Percentiles rank a stretch among this genome's conserved stretches.
These are phyloP conservation scores for Pegoplata infirma DNA, from an alignment of 2,888 invertebrate genomes.

Conservation along the genomic window DNA sequence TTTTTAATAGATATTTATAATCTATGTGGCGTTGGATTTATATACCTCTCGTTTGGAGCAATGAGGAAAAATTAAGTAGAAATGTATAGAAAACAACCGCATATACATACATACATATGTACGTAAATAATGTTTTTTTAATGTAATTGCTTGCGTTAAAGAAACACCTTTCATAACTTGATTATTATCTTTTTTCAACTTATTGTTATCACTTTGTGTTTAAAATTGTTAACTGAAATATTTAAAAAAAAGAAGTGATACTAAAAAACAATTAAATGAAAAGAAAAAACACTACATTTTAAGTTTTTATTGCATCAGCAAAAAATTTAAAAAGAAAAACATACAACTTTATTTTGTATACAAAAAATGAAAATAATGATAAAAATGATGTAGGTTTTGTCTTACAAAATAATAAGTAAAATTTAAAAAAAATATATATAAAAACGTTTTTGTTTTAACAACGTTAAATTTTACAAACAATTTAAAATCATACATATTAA, in stretches of 20 bases:
- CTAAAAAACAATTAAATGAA: background rate
- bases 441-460: background rate
- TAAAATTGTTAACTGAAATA: no score
- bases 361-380: constrained; percentile 25
- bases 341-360: constrained; percentile 49
- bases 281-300: constrained; percentile 15
- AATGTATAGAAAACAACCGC: no score
- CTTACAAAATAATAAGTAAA: background rate
- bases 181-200: background rate
- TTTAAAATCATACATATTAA: background rate
- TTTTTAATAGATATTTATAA: no score
- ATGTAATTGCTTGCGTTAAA: constrained; percentile 33
- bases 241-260: background rate
- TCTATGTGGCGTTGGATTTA: no score
- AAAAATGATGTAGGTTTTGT: constrained; percentile 8
- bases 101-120: no score
- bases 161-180: no score
- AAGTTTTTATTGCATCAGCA: constrained; percentile 42
- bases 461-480: background rate
- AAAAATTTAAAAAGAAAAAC: constrained; percentile 29
- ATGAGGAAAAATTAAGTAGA: no score
- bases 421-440: constrained; percentile 22
- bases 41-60: no score
- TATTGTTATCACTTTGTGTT: background rate
- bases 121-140: constrained; percentile 37